These are phyloP conservation scores for Colletes collaris DNA, from an alignment of 2,888 invertebrate species.

Conservation along the genomic window DNA sequence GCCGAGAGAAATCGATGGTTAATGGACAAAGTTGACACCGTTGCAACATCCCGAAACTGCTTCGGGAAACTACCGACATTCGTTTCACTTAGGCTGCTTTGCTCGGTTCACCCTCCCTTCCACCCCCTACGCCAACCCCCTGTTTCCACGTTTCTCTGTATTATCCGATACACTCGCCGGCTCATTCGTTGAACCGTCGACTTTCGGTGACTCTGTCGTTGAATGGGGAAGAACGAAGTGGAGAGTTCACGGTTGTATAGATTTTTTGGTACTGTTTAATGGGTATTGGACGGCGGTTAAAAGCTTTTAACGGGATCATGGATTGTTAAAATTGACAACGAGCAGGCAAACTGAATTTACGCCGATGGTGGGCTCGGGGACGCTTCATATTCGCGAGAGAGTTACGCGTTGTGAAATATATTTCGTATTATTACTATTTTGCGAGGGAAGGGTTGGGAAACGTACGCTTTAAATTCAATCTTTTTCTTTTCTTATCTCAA, in stretches of 20 bases:
- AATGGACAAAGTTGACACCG: conserved; percentile 78
- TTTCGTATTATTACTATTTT: too few species aligned
- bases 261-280: neutral
- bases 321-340: neutral
- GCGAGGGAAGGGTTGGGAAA: too few species aligned
- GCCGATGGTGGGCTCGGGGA: too few species aligned
- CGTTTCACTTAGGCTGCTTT: conserved; percentile 68
- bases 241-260: conserved; percentile 11
- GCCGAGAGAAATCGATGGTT: conserved; percentile 76
- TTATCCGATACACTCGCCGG: conserved; percentile 46
- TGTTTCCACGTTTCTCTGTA: conserved; percentile 31
- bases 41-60: conserved; percentile 70
- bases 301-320: neutral
- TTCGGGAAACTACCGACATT: conserved; percentile 69
- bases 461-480: too few species aligned
- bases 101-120: conserved; percentile 18
- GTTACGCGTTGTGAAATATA: too few species aligned
- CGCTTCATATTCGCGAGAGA: too few species aligned
- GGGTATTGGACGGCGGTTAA: neutral
- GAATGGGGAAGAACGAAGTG: conserved; percentile 1
- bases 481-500: too few species aligned
- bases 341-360: neutral
- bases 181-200: conserved; percentile 43
- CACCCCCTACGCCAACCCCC: neutral
- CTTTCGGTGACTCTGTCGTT: conserved; percentile 18